phyloP scores from a whole-genome alignment of 2,113 vertebrate genomes.

The Mormyrus lacerda region DNA sequence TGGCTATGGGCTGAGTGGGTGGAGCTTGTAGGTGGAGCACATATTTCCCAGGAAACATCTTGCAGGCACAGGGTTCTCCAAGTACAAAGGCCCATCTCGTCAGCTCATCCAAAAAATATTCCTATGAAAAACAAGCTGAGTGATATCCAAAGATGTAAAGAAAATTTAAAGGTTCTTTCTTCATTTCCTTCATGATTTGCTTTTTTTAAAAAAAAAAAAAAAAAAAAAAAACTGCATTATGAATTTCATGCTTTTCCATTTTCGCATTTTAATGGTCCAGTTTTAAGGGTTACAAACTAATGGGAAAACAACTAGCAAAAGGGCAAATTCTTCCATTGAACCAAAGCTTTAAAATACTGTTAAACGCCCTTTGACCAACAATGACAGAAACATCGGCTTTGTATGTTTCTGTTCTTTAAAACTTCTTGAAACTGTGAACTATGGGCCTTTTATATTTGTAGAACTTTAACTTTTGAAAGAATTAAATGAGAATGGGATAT shows the following conservation, averaged over 20 bases:
- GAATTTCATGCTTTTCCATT: slow-evolving; percentile 18
- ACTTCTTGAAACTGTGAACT: slow-evolving; percentile 34
- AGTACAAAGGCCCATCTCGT: slow-evolving; percentile 2
- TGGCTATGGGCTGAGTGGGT: slow-evolving; percentile 19
- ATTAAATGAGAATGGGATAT: slow-evolving; percentile 59
- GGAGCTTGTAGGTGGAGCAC: slow-evolving; percentile 24
- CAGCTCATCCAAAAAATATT: slow-evolving; percentile 51
- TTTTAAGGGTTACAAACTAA: slow-evolving; percentile 38
- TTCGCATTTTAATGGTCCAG: slow-evolving; percentile 36
- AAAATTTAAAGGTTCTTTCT: slow-evolving; percentile 48
- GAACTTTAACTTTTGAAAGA: slow-evolving; percentile 41
- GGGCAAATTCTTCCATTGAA: slow-evolving; percentile 52
- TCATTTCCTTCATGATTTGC: slow-evolving; percentile 30
- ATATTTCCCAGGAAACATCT: slow-evolving; percentile 19
- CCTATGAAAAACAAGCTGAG: slow-evolving; percentile 57
- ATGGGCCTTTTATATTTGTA: slow-evolving; percentile 32
- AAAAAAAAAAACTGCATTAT: slow-evolving; percentile 26
- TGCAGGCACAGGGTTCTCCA: slow-evolving; percentile 31
- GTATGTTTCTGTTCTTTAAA: slow-evolving; percentile 23
- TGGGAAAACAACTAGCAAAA: not conserved
- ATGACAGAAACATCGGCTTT: slow-evolving; percentile 23
- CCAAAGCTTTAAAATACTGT: slow-evolving; percentile 39
- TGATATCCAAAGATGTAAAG: slow-evolving; percentile 62
- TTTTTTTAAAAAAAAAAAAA: slow-evolving; percentile 25
- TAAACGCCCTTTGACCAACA: slow-evolving; percentile 25